Base-by-base conservation (phyloP, 2,797 vertebrate genomes). In the Notoglanidium macrostoma region DNA sequence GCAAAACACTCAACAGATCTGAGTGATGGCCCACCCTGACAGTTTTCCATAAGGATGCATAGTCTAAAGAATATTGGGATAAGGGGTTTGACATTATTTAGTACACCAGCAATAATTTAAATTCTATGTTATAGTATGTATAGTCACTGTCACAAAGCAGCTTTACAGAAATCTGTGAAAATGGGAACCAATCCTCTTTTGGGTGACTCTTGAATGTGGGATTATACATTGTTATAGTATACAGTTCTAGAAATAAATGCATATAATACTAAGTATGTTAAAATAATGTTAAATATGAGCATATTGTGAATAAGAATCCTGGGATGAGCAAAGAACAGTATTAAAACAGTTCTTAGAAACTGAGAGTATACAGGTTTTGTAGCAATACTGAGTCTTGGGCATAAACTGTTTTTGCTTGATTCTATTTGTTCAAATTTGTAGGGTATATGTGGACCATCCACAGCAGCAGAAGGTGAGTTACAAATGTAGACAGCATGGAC, bases 1-100 rank as follows among this genome's bases (percentile, higher is more conserved):
- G 93, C 95, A 96, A 97, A 98, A 97, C 95, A 95, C 92, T 82
- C 89, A 88, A 72, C 67, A 84, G 44, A 84, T 83, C 9, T 74
- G 93, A 92, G 89, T 79, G 78, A 92, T 90, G 59, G 91, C 84
- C 91, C 44, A 80, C 61, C 55, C 92, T 92, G 92, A 86, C 91
- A 93, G 92, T 93, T 94, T 91, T 40, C 32, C 70, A 59, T 29
- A 46, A 90, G 17, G 91, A 90, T 84, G 88, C 77, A 92, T 94
- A 95, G 92, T 93, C 94, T 93, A 94, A 68, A 23, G 9, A 35
- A 55, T 55, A 55, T 12, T 17, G 54, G 8, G 32, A 61, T 44
- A n/a, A 23, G 32, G 32, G 11, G 5, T 3, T 44, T 80, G 21
- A 59, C 32, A 59, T 57, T 78, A 78, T 32, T 57, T 78, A 32